Base-by-base conservation (phyloP, 2,888 invertebrate species). In the Hybos culiciformis region DNA sequence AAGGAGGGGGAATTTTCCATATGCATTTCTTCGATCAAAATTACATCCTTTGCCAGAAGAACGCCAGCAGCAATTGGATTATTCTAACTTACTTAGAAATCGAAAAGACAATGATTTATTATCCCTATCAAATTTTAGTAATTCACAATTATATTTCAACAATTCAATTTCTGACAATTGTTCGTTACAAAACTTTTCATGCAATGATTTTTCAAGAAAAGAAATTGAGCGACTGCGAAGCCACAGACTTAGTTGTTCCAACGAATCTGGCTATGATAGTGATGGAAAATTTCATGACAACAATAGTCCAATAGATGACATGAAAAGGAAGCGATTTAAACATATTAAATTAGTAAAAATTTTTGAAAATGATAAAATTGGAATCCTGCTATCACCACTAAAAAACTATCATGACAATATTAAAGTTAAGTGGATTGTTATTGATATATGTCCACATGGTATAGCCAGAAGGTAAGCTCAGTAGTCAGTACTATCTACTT, bases 231-330 rank as follows among this genome's bases (percentile, higher is more conserved):
- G n/a, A n/a, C n/a, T n/a, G n/a, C n/a, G n/a, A n/a, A n/a, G n/a
- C n/a, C n/a, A n/a, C n/a, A n/a, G n/a, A n/a, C n/a, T n/a, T 62
- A 76, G 83, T 39, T 83, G 83, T 63, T 84, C 83, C 37, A 84
- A 83, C 62, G 84, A 85, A 66, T 84, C 83, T 39, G 84, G 84
- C 33, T 85, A 85, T 60, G 84, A 84, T 58, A 83, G 83, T 62
- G 84, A 84, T 59, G 29, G 12, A 12, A 12, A 19, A 20, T 36
- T 18, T 33, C 15, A 14, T 21, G 48, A 44, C 41, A 52, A 52
- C 17, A 29, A 24, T 15, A 24, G 23, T 41, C 17, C 39, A 41
- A 26, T 47, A 40, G 4, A 34, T 19, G 19, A 18, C 34, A 34
- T 12, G 12, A 19, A 7, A 50, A 70, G 72, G 6, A 71, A 77